Base-by-base conservation (phyloP, 2,888 invertebrate species). In the Ectemnius lituratus region DNA sequence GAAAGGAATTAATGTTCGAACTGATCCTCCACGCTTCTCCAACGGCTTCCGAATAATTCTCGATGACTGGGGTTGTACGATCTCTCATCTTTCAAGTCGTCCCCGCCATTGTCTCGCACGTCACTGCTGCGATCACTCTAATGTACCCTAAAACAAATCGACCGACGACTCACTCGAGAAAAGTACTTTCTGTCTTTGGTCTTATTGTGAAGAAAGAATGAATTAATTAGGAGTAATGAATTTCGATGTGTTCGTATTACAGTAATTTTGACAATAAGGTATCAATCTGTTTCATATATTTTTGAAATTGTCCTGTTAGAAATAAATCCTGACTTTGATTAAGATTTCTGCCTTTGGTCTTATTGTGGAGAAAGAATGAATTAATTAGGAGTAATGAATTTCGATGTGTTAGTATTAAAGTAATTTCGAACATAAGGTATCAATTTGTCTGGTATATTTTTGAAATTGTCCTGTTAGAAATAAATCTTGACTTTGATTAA, bases 1-100 rank as follows among this genome's bases (percentile, higher is more conserved):
- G 70, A 75, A 76, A 70, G 65, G 76, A 78, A 82, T 80, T 81
- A 80, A 82, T 77, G 70, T 57, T 13, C n/a, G 49, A 58, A 56
- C 46, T 61, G 59, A 71, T 69, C 60, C 70, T 56, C 49, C 16
- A 18, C 59, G 45, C 45, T 13, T 62, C 47, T 52, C 52, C 16
- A n/a, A 16, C 52, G 16, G 16, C 52, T 52, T 14, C 16, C 23
- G 23, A 23, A 23, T 23, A 23, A 23, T 23, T 23, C 23, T 23
- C 37, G 8, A 37, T 37, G 37, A 37, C 37, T 37, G 37, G 37
- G 37, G 37, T 37, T 8, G 3, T 8, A 0, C 16, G 52, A 52
- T 52, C 16, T 52, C n/a, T 52, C 52, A 52, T 52, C n/a, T 52
- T 52, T 16, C 52, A 52, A 52, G 52, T 16, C 16, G 52, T 4